phyloP scores from a whole-genome alignment of 2,797 vertebrate genomes.

The Phoebastria nigripes region DNA sequence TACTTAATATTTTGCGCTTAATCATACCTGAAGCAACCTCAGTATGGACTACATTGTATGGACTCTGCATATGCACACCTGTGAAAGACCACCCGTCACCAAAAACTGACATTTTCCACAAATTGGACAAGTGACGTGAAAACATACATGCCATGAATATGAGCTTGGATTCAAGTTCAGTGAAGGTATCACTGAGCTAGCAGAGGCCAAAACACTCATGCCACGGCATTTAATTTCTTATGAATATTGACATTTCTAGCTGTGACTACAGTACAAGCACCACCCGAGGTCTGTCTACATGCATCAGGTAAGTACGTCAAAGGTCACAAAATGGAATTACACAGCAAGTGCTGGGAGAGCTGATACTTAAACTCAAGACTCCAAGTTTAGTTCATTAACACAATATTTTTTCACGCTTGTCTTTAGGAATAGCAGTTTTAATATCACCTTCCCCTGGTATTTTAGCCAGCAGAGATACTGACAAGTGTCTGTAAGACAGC shows the following conservation, averaged over 20 bases:
- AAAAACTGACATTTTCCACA: neutral
- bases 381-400: neutral
- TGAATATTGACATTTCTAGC: neutral
- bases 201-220: neutral
- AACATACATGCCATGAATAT: neutral
- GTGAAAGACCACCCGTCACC: neutral
- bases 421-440: neutral
- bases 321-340: neutral
- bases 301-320: neutral
- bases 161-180: neutral
- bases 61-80: fast-evolving
- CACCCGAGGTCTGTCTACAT: neutral
- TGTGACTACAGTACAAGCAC: neutral
- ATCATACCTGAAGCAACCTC: fast-evolving
- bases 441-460: neutral
- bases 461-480: neutral
- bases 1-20: neutral
- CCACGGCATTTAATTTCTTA: neutral
- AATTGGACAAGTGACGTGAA: neutral
- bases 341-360: neutral
- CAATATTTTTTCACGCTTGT: neutral
- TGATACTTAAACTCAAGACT: neutral
- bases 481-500: neutral
- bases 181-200: neutral
- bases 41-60: neutral